These are phyloP conservation scores for Axea sp. DNA, from an alignment of 2,888 invertebrate genomes.

Conservation along the genomic window DNA sequence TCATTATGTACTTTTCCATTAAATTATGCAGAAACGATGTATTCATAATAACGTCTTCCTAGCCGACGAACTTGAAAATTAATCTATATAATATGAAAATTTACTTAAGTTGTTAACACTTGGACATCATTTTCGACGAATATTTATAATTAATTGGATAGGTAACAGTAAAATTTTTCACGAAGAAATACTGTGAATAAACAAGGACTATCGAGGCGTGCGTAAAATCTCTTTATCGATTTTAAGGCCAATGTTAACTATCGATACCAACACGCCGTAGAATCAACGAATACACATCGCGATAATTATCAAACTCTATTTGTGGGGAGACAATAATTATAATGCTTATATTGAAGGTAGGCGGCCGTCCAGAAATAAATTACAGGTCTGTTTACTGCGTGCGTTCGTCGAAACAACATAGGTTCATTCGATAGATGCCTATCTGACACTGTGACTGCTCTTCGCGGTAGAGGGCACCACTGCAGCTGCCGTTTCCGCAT, in stretches of 20 bases:
- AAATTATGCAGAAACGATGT: too few species aligned
- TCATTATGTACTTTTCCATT: too few species aligned
- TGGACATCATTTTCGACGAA: neutral
- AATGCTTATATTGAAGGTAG: conserved; percentile 77
- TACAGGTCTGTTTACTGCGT: conserved; percentile 76
- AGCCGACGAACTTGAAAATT: too few species aligned
- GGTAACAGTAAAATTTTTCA: conserved; percentile 1
- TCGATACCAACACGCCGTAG: conserved; percentile 46
- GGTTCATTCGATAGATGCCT: conserved; percentile 77
- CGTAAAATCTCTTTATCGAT: conserved; percentile 38
- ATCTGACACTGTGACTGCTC: conserved; percentile 74
- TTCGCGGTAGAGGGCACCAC: conserved; percentile 73
- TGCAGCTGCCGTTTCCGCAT: conserved; percentile 72
- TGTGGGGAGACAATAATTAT: conserved; percentile 77
- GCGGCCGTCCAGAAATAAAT: conserved; percentile 76
- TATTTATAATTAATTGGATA: conserved; percentile 9
- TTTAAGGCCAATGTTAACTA: conserved; percentile 28
- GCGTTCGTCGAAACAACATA: conserved; percentile 75
- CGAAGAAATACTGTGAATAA: neutral
- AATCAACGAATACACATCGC: conserved; percentile 69
- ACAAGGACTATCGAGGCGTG: too few species aligned
- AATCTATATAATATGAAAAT: too few species aligned
- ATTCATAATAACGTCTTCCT: too few species aligned
- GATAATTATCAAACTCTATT: conserved; percentile 77
- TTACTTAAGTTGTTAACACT: too few species aligned